These are phyloP conservation scores for Oncorhynchus mykiss DNA, from an alignment of 2,113 vertebrate species.

Conservation along the genomic window DNA sequence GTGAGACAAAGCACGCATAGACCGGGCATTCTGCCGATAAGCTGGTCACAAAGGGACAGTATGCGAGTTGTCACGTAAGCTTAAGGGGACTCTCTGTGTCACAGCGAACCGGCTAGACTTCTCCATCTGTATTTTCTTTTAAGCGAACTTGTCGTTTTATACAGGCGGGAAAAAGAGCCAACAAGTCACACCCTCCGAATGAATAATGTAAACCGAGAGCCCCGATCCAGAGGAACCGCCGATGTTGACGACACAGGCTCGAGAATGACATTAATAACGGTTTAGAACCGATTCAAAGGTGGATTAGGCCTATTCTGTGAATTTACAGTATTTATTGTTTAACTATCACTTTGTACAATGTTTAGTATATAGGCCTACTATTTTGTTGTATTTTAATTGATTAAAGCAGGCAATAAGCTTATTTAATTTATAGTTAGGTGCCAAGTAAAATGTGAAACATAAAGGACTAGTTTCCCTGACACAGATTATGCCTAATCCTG, in stretches of 20 bases:
- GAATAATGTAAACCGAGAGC: conserved; percentile 74
- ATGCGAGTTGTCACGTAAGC: conserved; percentile 65
- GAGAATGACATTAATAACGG: neutral
- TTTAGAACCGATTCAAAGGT: neutral
- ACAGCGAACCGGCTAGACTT: conserved; percentile 63
- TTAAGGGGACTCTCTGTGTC: conserved; percentile 58
- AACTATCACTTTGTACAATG: too few species aligned
- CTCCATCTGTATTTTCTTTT: conserved; percentile 74
- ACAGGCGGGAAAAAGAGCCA: conserved; percentile 73
- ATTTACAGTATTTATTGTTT: too few species aligned
- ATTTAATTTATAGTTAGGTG: too few species aligned
- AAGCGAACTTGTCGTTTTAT: conserved; percentile 81
- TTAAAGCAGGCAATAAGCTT: too few species aligned
- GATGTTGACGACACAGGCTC: conserved; percentile 32
- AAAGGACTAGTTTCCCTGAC: too few species aligned
- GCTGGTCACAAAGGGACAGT: conserved; percentile 57
- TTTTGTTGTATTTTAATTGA: too few species aligned
- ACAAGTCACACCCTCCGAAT: conserved; percentile 85
- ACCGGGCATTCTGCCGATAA: conserved; percentile 76
- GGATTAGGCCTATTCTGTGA: too few species aligned
- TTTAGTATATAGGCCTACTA: too few species aligned
- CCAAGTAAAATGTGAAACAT: too few species aligned
- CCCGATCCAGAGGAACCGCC: conserved; percentile 55
- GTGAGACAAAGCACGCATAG: conserved; percentile 75
- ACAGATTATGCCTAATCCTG: too few species aligned